phyloP scores from a whole-genome alignment of 1,140 invertebrate genomes.

The Hyposmocoma kahamanoa region DNA sequence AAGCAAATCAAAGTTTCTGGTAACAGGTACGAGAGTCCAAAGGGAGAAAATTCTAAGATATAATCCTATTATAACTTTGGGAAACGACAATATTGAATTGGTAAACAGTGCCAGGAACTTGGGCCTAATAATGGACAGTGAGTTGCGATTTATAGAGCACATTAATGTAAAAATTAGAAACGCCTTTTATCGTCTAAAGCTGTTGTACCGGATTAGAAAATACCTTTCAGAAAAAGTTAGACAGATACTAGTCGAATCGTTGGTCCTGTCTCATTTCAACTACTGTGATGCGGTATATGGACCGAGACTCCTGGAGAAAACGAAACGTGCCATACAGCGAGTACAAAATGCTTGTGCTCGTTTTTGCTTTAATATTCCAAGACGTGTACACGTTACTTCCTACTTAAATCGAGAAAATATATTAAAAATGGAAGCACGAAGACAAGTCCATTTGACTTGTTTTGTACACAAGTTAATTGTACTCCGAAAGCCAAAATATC shows the following conservation, averaged over 20 bases:
- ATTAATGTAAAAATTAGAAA: conserved; percentile 5
- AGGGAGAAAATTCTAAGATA: background rate
- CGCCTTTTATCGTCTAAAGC: background rate
- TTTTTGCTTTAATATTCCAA: no score
- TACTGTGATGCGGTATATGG: conserved; percentile 4
- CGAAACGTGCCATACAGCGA: no score
- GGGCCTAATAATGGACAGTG: background rate
- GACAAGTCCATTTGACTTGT: no score
- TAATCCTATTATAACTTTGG: background rate
- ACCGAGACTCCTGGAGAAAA: background rate
- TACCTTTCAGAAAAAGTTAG: background rate
- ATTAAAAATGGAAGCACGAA: no score
- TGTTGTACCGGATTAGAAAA: background rate
- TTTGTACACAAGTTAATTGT: no score
- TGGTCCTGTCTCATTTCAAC: conserved; percentile 1
- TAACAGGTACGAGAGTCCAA: background rate
- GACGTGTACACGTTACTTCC: no score
- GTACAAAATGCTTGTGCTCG: no score
- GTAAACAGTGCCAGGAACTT: background rate
- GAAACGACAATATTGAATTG: background rate
- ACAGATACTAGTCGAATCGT: background rate
- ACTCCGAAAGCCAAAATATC: no score
- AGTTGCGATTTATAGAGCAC: background rate
- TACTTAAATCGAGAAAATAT: no score
- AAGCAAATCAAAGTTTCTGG: background rate